Base-by-base conservation (phyloP, 1,140 invertebrate genomes). In the Ganaspis sp. region DNA sequence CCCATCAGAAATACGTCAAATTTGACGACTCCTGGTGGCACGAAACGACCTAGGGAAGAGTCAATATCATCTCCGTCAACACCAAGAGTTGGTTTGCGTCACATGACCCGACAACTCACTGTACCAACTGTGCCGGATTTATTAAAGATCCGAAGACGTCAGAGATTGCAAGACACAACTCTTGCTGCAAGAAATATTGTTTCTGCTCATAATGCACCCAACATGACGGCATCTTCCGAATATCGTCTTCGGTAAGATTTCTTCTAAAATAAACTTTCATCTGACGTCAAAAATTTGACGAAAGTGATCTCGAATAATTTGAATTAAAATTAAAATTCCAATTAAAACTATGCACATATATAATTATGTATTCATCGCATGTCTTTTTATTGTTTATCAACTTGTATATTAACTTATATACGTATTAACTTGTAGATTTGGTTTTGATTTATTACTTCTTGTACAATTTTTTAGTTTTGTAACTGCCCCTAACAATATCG, bases 151-250 rank as follows among this genome's bases (percentile, higher is more conserved):
- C 92, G 91, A 74, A 91, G 93, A 76, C 89, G 92, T 5, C 87
- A 89, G 42, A 89, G 81, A 71, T 77, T 95, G 29, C 94, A 94
- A 87, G 92, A 93, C 78, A 92, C 92, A 3, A 95, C 94, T 0
- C 91, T 92, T 54, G 89, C 92, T 19, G 93, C 93, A n/a, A 91
- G 94, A 26, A 93, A 93, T 85, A 92, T 94, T 19, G 92, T 94
- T 40, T 92, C 92, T 5, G 92, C 92, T 5, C 80, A 78, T 26
- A 87, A 54, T 73, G 77, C 53, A 23, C 82, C 83, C 29, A 74
- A 84, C 0, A 70, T 83, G 1, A 45, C 75, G 37, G n/a, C 70
- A 19, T 49, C 72, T 38, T 86, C 88, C 34, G 89, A 91, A 69
- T 91, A 91, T 81, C 86, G 87, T 42, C 73, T 91, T 17, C 78